Base-by-base conservation (phyloP, 1,140 invertebrate species). In the Lordiphosa stackelbergi region DNA sequence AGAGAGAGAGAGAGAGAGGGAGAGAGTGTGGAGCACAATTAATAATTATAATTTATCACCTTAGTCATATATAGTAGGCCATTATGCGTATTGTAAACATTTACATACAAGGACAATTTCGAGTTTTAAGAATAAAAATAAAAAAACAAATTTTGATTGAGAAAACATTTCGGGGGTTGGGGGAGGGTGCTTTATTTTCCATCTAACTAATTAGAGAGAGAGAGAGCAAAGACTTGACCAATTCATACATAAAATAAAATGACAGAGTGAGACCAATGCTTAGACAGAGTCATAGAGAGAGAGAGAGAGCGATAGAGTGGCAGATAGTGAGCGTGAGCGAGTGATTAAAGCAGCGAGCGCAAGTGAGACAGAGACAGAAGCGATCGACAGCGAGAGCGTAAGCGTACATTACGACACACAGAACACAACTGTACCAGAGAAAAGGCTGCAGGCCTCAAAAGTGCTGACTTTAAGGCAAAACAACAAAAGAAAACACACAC, bases 71-170 rank as follows among this genome's bases (percentile, higher is more conserved):
- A 51, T 41, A 47, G 40, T 66, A 57, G 68, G 43, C 19, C 24
- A 47, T 68, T 45, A 66, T 66, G 63, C 61, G 62, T 66, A 66
- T 66, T 24, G 62, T 52, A 66, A 65, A 66, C 64, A 66, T 66
- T 35, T 60, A 69, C 65, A 69, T 68, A 49, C 47, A 49, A 36
- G 47, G 35, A 49, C 34, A 49, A 49, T 49, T 49, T 49, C 63
- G 36, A 69, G 49, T 61, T 69, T 68, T 61, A 69, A 61, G 35
- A 48, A 31, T 43, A 24, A 69, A 19, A 68, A 34, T 52, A 49
- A 22, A 48, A 48, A 19, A 49, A 37, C 10, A 40, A 38, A 40
- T 40, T 31, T 31, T 31, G 28, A 7, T 31, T 31, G 28, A 31
- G 28, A 31, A 31, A 31, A 31, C 7, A 31, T 8, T 31, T 31